A percentile compares a stretch with the other conserved stretches of the same genome.
Conservation (phyloP, 2,113 vertebrate genomes). For the Ceratotherium simum region DNA sequence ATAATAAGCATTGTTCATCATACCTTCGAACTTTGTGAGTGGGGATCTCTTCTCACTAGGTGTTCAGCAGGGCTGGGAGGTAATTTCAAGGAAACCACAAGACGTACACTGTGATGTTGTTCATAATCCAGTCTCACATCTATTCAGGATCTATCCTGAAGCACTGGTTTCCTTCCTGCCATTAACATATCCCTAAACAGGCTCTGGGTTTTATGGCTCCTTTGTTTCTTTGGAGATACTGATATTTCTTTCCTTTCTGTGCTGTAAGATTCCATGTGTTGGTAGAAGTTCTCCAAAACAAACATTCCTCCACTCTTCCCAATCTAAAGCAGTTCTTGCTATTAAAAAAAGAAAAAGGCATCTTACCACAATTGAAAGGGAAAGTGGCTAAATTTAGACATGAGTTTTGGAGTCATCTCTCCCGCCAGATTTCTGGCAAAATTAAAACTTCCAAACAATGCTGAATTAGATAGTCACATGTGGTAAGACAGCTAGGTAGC, state of each 20-base stretch:
- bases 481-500: background rate
- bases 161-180: constrained; percentile 32
- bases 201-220: constrained; percentile 14
- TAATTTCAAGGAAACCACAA: constrained; percentile 49
- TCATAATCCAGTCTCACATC: background rate
- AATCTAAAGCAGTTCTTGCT: constrained; percentile 25
- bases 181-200: constrained; percentile 15
- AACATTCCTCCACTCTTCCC: constrained; percentile 51
- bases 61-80: background rate
- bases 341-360: constrained; percentile 8
- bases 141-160: background rate
- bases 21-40: background rate
- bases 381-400: constrained; percentile 72
- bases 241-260: constrained; percentile 1
- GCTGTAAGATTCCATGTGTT: background rate
- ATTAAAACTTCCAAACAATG: constrained; percentile 73
- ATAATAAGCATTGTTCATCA: background rate
- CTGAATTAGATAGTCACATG: constrained; percentile 37
- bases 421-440: constrained; percentile 5
- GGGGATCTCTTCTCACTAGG: background rate
- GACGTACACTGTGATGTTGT: background rate
- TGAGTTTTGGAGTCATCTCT: constrained; percentile 33
- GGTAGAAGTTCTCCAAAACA: constrained; percentile 33
- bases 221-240: constrained; percentile 60
- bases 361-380: background rate